Evolutionary conservation across 2,113 vertebrate species (phyloP), one percentile per base, ranked within the genome.

Genomic region (Psilopsiagon aymara): DNA sequence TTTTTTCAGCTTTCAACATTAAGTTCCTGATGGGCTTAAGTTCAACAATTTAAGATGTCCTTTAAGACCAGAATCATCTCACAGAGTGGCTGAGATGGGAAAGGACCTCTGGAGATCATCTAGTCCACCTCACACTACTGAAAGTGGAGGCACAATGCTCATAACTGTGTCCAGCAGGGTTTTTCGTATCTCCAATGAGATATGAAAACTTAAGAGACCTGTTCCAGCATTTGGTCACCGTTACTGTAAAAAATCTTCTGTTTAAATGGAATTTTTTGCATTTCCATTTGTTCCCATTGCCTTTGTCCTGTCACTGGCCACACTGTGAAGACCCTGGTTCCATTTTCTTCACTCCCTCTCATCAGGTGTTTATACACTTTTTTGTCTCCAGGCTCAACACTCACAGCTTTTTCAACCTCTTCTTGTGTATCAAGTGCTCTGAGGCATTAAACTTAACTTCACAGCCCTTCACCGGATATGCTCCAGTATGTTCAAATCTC

Each of bases 41-140:
- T 80, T 82, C 47, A 80, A 68, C 35, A 47, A 9, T 7, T 46
- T 44, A 31, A n/a, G 19, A 62, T 89, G 4, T 33, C 19, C 9
- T 92, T 86, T 49, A 70, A 86, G 8, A 63, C 11, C 3, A 1
- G 33, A 82, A 66, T 52, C 25, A 83, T 33, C 55, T 66, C 35
- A 23, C 12, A 37, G 37, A 66, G 25, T 13, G 9, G 18, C 28
- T 68, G 43, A 79, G 44, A 46, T 69, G 12, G 17, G 41, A 82
- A 88, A 51, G 53, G 14, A 77, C 29, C 13, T 52, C 57, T 60
- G 16, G 29, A 88, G 29, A 64, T 33, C 27, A 55, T 15, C 39
- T 39, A 52, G 63, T 60, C 17, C 7, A 81, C 16, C 5, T 15
- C 6, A 2, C 0, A 0, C 52, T 39, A 47, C 79, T 55, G 35